Base-by-base conservation (phyloP, 1,140 invertebrate genomes). In the Drosophila ananassae region DNA sequence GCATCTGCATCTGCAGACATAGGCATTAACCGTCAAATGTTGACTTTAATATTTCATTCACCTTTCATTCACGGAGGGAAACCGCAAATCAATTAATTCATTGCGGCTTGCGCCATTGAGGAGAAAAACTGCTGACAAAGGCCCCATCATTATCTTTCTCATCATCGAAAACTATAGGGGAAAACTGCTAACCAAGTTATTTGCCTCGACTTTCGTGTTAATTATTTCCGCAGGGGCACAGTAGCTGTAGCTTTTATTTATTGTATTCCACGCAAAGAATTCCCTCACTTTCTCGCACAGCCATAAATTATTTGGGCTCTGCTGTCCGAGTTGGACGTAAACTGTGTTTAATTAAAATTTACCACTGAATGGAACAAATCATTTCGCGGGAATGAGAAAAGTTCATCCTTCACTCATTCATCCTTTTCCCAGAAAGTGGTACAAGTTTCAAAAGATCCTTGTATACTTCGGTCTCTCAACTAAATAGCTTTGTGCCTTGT, bases 311-410 rank as follows among this genome's bases (percentile, higher is more conserved):
- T 85, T 71, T 67, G 78, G 61, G 74, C 73, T 87, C 82, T 78
- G 56, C 61, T 53, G 59, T 76, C 59, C 37, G 77, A 76, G 62
- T 85, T 73, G 73, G 67, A 66, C 71, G 56, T 82, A 60, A 85
- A 81, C 66, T 87, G 74, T 72, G 59, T 85, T 78, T 85, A 85
- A 87, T 87, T 87, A 68, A 89, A 76, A 89, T 85, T 68, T 75
- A 87, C 68, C 72, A 63, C 64, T 55, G 57, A 28, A 57, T 28
- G 32, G 47, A 25, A 30, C 7, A 22, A 71, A 28, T 44, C 12
- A 9, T 28, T 63, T 8, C 4, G 41, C 1, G 41, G 41, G 41
- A 0, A 44, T 21, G 21, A 22, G n/a, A 48, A 22, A 50, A 39
- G 22, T 41, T 30, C 6, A 0, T n/a, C 28, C 3, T 21, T n/a